Conservation (phyloP, 2,113 vertebrate genomes). For the Brachypteracias leptosomus region DNA sequence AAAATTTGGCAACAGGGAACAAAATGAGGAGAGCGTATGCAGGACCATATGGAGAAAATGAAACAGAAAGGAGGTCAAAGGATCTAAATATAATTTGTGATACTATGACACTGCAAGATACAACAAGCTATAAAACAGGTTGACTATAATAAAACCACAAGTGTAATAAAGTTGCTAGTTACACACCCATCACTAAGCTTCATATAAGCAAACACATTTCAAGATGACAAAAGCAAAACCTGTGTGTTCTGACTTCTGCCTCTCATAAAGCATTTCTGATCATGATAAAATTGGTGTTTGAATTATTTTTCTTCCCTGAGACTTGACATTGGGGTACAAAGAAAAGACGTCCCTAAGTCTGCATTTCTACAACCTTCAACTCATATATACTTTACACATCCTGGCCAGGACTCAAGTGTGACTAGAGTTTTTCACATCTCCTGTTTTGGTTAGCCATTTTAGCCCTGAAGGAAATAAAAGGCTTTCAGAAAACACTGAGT, state of each 20-base stretch:
- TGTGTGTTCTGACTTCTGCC: background rate
- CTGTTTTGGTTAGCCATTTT: background rate
- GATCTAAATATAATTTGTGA: slow-evolving; percentile 19
- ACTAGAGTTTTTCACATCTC: background rate
- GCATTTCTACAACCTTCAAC: background rate
- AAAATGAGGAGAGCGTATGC: background rate
- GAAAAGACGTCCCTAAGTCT: background rate
- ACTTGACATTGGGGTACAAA: background rate
- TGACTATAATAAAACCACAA: slow-evolving; percentile 2
- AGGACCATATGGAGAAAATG: fast-evolving
- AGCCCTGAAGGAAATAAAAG: background rate
- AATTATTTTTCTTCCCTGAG: background rate
- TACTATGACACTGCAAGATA: background rate
- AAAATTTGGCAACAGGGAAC: background rate
- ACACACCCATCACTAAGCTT: background rate
- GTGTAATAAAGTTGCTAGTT: background rate
- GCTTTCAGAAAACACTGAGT: background rate
- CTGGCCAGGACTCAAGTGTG: background rate
- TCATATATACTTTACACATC: background rate
- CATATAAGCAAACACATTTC: background rate
- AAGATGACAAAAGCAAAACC: background rate
- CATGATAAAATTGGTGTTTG: background rate
- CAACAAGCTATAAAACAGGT: background rate
- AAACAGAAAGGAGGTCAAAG: background rate
- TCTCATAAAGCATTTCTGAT: background rate